Evolutionary conservation across 2,797 vertebrate species (phyloP).

Genomic region (Nannoperca australis): DNA sequence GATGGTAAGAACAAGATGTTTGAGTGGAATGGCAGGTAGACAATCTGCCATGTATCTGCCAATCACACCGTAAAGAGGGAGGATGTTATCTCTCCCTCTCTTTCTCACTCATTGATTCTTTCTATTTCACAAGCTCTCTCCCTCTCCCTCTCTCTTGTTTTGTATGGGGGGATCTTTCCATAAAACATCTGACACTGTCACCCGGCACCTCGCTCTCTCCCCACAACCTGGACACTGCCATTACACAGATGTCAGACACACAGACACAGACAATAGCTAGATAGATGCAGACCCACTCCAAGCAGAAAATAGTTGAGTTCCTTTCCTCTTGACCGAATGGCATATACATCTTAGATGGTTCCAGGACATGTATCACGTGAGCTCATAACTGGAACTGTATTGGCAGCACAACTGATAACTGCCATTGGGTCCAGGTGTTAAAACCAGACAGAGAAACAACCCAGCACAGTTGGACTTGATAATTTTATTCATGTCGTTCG

Average conservation of each 20-base stretch:
- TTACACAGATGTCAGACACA: conserved; percentile 81
- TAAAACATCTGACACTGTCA: conserved; percentile 74
- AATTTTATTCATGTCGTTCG: conserved; percentile 26
- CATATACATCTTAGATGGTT: conserved; percentile 53
- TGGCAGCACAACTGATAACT: conserved; percentile 57
- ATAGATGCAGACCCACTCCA: conserved; percentile 70
- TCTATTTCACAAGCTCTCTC: conserved; percentile 31
- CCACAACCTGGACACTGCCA: conserved; percentile 73
- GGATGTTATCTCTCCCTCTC: conserved; percentile 51
- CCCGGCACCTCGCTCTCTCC: conserved; percentile 35
- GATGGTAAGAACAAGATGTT: conserved; percentile 47
- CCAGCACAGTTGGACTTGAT: conserved; percentile 3
- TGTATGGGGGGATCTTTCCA: conserved; percentile 56
- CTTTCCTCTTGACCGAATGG: conserved; percentile 55
- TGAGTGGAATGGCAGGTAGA: conserved; percentile 55
- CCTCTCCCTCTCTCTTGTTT: conserved; percentile 1
- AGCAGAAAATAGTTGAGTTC: conserved; percentile 69
- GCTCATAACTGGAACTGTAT: conserved; percentile 58
- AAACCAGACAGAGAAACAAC: conserved; percentile 19
- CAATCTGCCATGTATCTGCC: conserved; percentile 74
- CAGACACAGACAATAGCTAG: conserved; percentile 67
- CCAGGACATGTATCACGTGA: conserved; percentile 42
- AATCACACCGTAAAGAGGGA: conserved; percentile 69
- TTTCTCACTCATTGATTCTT: conserved; percentile 49
- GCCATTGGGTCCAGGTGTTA: conserved; percentile 22